Base-by-base conservation (phyloP, 2,113 vertebrate species). In the Actenoides lindsayi region DNA sequence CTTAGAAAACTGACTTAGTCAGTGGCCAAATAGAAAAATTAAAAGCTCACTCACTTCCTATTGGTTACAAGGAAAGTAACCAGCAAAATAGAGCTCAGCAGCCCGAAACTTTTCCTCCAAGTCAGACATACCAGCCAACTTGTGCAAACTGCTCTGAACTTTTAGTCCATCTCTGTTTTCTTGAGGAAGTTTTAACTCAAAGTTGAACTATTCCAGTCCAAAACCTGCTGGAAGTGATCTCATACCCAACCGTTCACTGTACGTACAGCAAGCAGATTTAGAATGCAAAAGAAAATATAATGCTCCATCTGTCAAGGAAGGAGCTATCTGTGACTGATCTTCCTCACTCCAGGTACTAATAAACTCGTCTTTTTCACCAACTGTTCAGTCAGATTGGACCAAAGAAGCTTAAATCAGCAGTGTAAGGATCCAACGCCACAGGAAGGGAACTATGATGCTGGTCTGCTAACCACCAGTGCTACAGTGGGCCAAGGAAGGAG, bases 81-180 rank as follows among this genome's bases (percentile, higher is more conserved):
- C 85, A 92, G 69, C 62, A 93, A 92, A 87, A 89, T 15, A 31
- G 37, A 94, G 91, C 46, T 85, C 67, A 56, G 83, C 85, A 68
- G 59, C 73, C 94, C 80, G 54, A 73, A 74, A 89, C 86, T 90
- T 27, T 14, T 11, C 81, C 88, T 93, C 53, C 62, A 35, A 69
- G 79, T 46, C 79, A 68, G 67, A 88, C 42, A 69, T 27, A 73
- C 69, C 80, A 30, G 59, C 13, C 54, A 74, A 46, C 54, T 65
- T 7, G 57, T 18, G 46, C 62, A 71, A 93, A 81, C 12, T 46
- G 27, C 50, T 16, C 37, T 16, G 20, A 83, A 73, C 53, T 65
- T 95, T 39, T 63, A 91, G 67, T n/a, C 11, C 35, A 48, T 68
- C 74, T 44, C 56, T 37, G 25, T 42, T 86, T 87, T 48, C 88